Conservation (phyloP, 1,140 invertebrate species). For the Condylostylus longicornis region DNA sequence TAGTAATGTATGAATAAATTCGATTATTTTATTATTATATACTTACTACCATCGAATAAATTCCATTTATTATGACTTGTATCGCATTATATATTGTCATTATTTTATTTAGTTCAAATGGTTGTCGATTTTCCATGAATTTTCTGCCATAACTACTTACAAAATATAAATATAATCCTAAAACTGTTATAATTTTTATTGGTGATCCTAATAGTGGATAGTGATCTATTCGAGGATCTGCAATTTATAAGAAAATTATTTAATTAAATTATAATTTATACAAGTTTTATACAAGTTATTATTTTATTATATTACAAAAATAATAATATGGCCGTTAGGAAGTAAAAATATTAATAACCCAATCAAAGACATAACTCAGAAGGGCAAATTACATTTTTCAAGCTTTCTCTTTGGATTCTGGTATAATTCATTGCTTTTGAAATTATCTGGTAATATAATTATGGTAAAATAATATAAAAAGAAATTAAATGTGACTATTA, state of each 20-base stretch:
- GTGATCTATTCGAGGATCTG: not conserved
- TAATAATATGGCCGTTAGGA: too few species aligned
- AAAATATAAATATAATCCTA: not conserved
- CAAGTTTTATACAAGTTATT: too few species aligned
- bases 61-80: slow-evolving; percentile 34
- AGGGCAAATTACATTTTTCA: too few species aligned
- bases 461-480: too few species aligned
- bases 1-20: not conserved
- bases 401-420: too few species aligned
- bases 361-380: too few species aligned
- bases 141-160: not conserved
- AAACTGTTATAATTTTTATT: not conserved
- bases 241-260: not conserved
- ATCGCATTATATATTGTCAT: slow-evolving; percentile 64
- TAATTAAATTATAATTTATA: too few species aligned
- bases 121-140: slow-evolving; percentile 28
- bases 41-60: slow-evolving; percentile 7
- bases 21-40: not conserved
- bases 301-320: too few species aligned
- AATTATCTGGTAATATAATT: too few species aligned
- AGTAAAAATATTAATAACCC: too few species aligned
- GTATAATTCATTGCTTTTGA: too few species aligned
- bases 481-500: too few species aligned
- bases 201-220: not conserved
- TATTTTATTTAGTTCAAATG: slow-evolving; percentile 33